Evolutionary conservation across 2,888 invertebrate genomes (phyloP).

Genomic region (Argyra leucocephala): DNA sequence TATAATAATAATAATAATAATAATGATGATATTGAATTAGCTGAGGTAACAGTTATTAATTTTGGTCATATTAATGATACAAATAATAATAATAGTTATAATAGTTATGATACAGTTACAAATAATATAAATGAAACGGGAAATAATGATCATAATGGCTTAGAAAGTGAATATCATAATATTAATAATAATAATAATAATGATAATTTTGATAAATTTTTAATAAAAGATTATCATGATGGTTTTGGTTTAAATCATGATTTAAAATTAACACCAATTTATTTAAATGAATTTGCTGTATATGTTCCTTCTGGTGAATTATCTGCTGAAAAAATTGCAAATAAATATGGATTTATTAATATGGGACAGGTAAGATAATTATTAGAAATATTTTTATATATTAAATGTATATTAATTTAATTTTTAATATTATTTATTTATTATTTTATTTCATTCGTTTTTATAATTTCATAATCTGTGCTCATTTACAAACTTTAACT

Average conservation of each 20-base stretch:
- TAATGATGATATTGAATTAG: conserved; percentile 11
- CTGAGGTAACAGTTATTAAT: not conserved
- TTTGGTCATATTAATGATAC: conserved; percentile 2
- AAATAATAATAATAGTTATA: conserved; percentile 11
- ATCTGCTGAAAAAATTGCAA: conserved; percentile 68
- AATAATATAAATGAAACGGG: conserved; percentile 9
- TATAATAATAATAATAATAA: conserved; percentile 15
- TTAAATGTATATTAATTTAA: no score
- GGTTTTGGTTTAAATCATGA: conserved; percentile 19
- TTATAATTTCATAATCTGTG: no score
- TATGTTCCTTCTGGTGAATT: conserved; percentile 64
- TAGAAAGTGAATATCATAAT: conserved; percentile 14
- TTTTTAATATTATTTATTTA: no score
- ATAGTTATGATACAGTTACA: not conserved
- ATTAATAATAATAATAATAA: conserved; percentile 18
- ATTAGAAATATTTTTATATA: conserved; percentile 13
- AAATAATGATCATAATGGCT: conserved; percentile 13
- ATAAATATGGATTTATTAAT: conserved; percentile 76
- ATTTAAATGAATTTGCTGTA: conserved; percentile 77
- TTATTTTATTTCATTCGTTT: conserved; percentile 7
- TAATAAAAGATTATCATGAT: conserved; percentile 22
- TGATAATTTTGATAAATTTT: conserved; percentile 23
- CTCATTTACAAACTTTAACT: no score
- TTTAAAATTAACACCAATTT: conserved; percentile 43
- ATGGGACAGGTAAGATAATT: conserved; percentile 69